These are phyloP conservation scores for Myopa testacea DNA, from an alignment of 2,888 invertebrate species.

Conservation along the genomic window DNA sequence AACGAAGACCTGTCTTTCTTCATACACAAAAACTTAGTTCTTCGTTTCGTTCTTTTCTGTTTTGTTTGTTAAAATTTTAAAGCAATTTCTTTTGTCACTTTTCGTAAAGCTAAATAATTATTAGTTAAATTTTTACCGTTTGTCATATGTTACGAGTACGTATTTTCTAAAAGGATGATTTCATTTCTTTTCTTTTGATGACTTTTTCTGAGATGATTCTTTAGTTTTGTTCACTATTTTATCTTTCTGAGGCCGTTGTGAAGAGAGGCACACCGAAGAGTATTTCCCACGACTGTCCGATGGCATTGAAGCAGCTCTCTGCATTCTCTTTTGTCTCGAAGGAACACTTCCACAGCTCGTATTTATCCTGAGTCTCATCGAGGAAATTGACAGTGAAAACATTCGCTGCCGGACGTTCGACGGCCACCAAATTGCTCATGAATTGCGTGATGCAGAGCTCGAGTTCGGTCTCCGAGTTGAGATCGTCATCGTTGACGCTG, in stretches of 20 bases:
- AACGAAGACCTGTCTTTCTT: neutral
- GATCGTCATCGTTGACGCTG: constrained; percentile 12
- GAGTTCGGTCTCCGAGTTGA: constrained; percentile 46
- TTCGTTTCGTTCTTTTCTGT: constrained; percentile 9
- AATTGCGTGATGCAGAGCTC: constrained; percentile 67
- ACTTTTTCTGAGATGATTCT: too few species aligned
- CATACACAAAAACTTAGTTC: neutral
- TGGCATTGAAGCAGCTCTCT: constrained; percentile 69
- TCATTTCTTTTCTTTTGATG: neutral
- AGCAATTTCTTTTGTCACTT: neutral
- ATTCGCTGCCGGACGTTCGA: constrained; percentile 65
- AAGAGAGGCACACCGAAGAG: constrained; percentile 71
- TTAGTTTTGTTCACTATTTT: neutral
- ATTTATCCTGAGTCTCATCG: constrained; percentile 70
- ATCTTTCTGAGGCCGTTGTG: constrained; percentile 37
- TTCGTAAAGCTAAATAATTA: constrained; percentile 9
- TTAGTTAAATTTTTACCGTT: neutral
- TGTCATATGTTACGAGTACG: neutral
- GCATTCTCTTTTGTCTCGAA: constrained; percentile 69
- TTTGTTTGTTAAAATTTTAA: constrained; percentile 16
- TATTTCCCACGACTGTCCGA: constrained; percentile 71
- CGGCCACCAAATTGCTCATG: constrained; percentile 71
- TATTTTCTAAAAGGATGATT: neutral
- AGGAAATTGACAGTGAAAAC: constrained; percentile 69
- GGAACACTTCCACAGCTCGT: constrained; percentile 69